Evolutionary conservation across 2,113 vertebrate genomes (phyloP).

Genomic region (Axis porcinus): DNA sequence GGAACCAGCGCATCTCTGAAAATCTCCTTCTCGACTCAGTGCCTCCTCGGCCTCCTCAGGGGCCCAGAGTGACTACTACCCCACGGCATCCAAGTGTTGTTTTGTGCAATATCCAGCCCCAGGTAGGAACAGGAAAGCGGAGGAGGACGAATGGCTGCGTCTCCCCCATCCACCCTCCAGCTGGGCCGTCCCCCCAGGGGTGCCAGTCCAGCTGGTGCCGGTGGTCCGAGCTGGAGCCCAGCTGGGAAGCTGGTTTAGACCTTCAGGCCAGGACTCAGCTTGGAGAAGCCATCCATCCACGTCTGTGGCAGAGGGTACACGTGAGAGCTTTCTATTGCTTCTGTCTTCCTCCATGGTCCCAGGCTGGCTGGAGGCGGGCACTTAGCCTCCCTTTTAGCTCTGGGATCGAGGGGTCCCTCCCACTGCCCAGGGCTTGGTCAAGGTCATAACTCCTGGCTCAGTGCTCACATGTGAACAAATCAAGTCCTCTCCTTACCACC

Average conservation of each 20-base stretch:
- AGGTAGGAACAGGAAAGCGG: not conserved
- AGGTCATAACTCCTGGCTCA: not conserved
- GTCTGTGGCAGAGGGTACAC: not conserved
- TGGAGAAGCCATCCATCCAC: not conserved
- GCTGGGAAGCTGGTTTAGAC: not conserved
- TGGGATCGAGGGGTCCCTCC: not conserved
- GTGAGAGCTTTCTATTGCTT: not conserved
- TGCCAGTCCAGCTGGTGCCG: not conserved
- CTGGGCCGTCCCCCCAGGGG: not conserved
- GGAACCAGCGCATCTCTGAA: not conserved
- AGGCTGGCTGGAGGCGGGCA: not conserved
- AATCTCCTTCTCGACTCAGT: not conserved
- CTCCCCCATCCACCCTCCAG: not conserved
- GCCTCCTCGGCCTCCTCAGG: constrained; percentile 38
- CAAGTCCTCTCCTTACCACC: not conserved
- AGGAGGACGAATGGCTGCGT: not conserved
- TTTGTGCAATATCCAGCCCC: constrained; percentile 76
- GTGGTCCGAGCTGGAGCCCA: not conserved
- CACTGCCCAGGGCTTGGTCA: not conserved
- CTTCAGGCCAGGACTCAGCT: not conserved
- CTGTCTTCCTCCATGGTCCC: not conserved
- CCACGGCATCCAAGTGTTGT: constrained; percentile 61
- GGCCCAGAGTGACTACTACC: not conserved
- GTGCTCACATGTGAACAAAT: constrained; percentile 3
- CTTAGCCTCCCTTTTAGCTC: not conserved